phyloP scores from a whole-genome alignment of 2,113 vertebrate species.

The Holacanthus passer region DNA sequence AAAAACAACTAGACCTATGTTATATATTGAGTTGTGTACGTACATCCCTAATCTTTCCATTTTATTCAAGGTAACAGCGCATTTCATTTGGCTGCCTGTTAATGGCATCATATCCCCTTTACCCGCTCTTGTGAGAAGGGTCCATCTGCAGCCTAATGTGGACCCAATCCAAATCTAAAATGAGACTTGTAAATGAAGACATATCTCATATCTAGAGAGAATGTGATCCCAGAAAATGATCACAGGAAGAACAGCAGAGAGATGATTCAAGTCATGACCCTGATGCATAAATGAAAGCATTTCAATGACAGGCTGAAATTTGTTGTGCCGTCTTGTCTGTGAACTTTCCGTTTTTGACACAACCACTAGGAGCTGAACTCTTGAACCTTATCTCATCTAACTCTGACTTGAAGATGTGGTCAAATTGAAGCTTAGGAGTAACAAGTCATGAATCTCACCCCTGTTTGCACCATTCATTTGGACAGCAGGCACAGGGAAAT shows the following conservation, averaged over 20 bases:
- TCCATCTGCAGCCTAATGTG: background rate
- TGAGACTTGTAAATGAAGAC: background rate
- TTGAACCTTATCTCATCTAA: background rate
- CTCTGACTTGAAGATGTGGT: background rate
- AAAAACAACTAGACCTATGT: too few species aligned
- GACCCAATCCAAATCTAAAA: background rate
- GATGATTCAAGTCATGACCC: background rate
- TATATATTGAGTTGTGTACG: too few species aligned
- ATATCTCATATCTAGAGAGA: background rate
- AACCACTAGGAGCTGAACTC: background rate
- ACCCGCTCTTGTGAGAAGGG: too few species aligned
- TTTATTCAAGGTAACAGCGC: too few species aligned
- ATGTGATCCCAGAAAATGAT: background rate
- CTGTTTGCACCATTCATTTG: slow-evolving; percentile 1
- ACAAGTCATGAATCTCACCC: slow-evolving; percentile 14
- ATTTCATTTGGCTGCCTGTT: too few species aligned
- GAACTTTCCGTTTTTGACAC: background rate
- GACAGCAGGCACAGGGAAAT: slow-evolving; percentile 19
- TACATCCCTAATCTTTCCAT: too few species aligned
- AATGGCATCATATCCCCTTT: too few species aligned
- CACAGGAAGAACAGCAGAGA: background rate
- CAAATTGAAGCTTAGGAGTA: slow-evolving; percentile 13
- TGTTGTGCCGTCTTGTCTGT: background rate
- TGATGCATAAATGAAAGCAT: background rate
- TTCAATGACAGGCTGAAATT: background rate